Percentiles rank a stretch among this genome's conserved stretches.
phyloP scores from a whole-genome alignment of 1,140 invertebrate genomes.

The Pogonognathellus flavescens region DNA sequence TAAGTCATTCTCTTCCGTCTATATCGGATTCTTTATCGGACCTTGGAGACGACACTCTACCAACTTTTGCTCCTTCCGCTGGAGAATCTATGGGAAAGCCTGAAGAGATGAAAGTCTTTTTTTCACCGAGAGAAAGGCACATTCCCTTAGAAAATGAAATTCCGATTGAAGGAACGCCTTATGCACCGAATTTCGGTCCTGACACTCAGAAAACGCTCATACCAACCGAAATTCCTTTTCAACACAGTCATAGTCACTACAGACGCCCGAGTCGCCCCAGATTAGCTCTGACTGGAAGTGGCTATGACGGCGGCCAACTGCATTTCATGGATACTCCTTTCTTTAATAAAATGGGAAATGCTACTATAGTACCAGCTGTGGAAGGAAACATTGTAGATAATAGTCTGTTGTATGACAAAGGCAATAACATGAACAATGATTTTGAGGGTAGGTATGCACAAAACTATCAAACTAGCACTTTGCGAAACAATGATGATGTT shows the following conservation, averaged over 20 bases:
- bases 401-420: background rate
- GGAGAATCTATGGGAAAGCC: conserved; percentile 35
- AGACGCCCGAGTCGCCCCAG: conserved; percentile 4
- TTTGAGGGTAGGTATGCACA: background rate
- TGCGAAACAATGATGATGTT: background rate
- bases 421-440: background rate
- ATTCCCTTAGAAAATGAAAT: conserved; percentile 30
- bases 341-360: conserved; percentile 32
- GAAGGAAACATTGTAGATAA: conserved; percentile 9
- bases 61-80: background rate
- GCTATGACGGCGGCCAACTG: background rate
- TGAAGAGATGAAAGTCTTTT: conserved; percentile 63
- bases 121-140: conserved; percentile 60
- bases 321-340: conserved; percentile 35
- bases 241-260: conserved; percentile 30
- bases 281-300: background rate
- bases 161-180: conserved; percentile 55
- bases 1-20: conserved; percentile 11
- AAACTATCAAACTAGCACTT: background rate
- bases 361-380: background rate
- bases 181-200: conserved; percentile 63
- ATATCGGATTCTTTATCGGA: conserved; percentile 7
- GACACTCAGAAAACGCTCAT: background rate
- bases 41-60: background rate
- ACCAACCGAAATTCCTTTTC: conserved; percentile 10